phyloP scores from a whole-genome alignment of 2,888 invertebrate genomes.

The Brenthis daphne region DNA sequence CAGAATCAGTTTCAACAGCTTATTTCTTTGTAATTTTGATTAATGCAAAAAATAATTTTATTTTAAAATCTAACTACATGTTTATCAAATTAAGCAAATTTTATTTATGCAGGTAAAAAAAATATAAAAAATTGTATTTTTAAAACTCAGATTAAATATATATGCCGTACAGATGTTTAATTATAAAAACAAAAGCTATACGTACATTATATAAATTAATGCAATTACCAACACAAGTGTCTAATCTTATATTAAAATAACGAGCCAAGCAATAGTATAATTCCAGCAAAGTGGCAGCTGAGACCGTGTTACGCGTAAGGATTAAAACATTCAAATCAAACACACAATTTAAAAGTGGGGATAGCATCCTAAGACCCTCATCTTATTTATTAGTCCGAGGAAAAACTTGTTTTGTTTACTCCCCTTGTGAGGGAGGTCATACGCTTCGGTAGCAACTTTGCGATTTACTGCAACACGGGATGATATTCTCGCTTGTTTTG shows the following conservation, averaged over 20 bases:
- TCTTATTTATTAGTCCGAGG: conserved; percentile 80
- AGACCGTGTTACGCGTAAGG: conserved; percentile 67
- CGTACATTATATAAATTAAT: neutral
- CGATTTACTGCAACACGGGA: conserved; percentile 59
- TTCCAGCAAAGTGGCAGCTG: conserved; percentile 50
- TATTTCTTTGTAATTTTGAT: too few species aligned
- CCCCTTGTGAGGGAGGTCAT: conserved; percentile 60
- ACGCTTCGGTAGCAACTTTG: conserved; percentile 58
- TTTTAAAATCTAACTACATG: too few species aligned
- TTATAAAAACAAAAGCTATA: too few species aligned
- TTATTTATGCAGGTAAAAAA: too few species aligned
- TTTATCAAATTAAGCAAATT: too few species aligned
- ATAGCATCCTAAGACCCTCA: conserved; percentile 68
- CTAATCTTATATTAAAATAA: conserved; percentile 12
- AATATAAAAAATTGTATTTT: too few species aligned
- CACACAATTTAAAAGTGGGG: conserved; percentile 66
- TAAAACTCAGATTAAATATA: too few species aligned
- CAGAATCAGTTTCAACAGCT: too few species aligned
- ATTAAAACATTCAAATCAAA: conserved; percentile 81
- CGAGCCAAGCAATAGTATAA: conserved; percentile 26
- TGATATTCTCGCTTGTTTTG: conserved; percentile 69
- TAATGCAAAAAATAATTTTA: too few species aligned
- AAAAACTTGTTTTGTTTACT: conserved; percentile 80
- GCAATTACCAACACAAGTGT: neutral
- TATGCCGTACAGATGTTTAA: too few species aligned